phyloP scores from a whole-genome alignment of 53 echinoderm and acorn worm species.

The Pentamera pediparva region DNA sequence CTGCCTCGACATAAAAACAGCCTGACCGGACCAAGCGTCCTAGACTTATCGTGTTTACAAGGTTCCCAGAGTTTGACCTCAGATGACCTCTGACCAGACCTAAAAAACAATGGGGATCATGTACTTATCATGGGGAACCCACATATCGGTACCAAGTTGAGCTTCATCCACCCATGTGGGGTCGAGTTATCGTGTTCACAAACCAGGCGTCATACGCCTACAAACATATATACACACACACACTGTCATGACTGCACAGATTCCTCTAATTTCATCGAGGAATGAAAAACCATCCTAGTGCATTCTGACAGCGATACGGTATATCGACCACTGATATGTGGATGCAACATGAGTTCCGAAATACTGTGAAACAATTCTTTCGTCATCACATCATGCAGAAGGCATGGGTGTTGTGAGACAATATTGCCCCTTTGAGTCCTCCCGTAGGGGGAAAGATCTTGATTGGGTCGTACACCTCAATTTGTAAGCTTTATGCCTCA shows the following conservation, averaged over 20 bases:
- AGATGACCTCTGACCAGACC: no score
- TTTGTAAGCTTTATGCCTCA: no score
- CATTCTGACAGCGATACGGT: neutral
- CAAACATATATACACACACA: neutral
- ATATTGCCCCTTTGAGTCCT: neutral
- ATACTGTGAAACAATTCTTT: no score
- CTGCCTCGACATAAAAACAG: neutral
- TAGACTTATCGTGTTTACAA: neutral
- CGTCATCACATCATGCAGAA: no score
- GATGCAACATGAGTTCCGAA: no score
- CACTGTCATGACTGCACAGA: neutral
- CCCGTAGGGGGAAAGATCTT: no score
- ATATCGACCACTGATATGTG: neutral
- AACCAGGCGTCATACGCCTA: neutral
- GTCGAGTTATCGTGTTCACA: no score
- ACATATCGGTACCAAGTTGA: no score
- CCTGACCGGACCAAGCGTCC: neutral
- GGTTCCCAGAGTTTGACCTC: neutral
- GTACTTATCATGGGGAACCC: no score
- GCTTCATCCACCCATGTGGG: no score
- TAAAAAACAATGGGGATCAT: no score
- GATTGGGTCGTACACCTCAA: no score
- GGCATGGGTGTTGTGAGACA: neutral
- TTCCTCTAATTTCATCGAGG: neutral
- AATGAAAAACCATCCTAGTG: neutral